Base-by-base conservation (phyloP, 2,888 invertebrate species). In the Machimus rusticus region DNA sequence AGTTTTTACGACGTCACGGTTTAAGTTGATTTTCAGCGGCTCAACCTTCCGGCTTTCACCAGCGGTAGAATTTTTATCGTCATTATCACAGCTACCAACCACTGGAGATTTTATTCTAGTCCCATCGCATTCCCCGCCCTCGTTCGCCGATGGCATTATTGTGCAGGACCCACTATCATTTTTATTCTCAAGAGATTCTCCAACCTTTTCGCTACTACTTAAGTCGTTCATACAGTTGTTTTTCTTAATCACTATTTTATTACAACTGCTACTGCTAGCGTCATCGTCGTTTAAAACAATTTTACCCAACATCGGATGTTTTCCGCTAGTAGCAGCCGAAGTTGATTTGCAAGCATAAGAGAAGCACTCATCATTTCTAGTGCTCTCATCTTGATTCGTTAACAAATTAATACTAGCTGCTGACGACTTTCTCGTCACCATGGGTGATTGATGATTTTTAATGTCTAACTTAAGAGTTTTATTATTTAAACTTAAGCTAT, bases 11-110 rank as follows among this genome's bases (percentile, higher is more conserved):
- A 87, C 87, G 76, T 90, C 90, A 34, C 90, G 90, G 87, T 89
- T 91, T 78, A 93, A 89, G 88, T 93, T 93, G 6, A 93, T 93
- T 89, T 93, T 93, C 57, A 93, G 89, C n/a, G 93, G 93, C 88
- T 93, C 93, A 6, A 93, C 93, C 89, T 92, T 92, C 66, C 93
- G 91, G 43, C 82, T 87, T 55, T 89, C 89, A 74, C 81, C 86
- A 57, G 43, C 37, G 28, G 19, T 76, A 57, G 77, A 39, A 39
- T 19, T 79, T 16, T 76, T 81, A 43, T 85, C 51, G 19, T 82
- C 87, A 84, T 57, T 85, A 51, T 87, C 88, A 66, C 79, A 78
- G 57, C 81, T 87, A 76, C 81, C 46, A 46, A 78, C 86, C 37
- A 82, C 84, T 84, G 74, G 74, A 79, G 74, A 43, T 86, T 87